Percentiles rank a stretch among this genome's conserved stretches.
Conservation (phyloP, 2,888 invertebrate genomes). For the Lordiphosa andalusiaca region DNA sequence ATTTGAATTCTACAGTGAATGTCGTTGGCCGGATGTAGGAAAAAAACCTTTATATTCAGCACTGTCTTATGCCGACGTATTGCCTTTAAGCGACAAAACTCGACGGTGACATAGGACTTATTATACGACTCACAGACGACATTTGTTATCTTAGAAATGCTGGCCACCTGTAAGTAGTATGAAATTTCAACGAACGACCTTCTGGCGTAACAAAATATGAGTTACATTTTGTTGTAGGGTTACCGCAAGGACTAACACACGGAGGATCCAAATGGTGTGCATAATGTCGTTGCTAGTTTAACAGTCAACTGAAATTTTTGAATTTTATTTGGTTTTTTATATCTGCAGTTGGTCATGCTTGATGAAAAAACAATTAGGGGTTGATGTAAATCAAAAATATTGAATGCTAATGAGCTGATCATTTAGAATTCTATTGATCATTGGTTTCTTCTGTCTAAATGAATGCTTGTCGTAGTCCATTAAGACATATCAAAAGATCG, state of each 20-base stretch:
- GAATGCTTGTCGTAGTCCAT: too few species aligned
- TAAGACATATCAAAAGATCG: too few species aligned
- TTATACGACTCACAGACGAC: slow-evolving; percentile 24
- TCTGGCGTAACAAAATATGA: too few species aligned
- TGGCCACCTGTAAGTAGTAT: too few species aligned
- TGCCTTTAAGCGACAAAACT: slow-evolving; percentile 14
- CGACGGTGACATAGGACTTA: slow-evolving; percentile 15
- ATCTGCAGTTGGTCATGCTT: slow-evolving; percentile 2
- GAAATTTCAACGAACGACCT: too few species aligned
- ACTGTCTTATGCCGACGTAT: slow-evolving; percentile 13
- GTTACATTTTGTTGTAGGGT: background rate
- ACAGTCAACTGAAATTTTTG: background rate
- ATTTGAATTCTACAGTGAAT: background rate
- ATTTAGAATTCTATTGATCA: too few species aligned
- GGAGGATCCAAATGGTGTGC: background rate
- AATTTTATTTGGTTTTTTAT: background rate
- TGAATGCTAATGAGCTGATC: too few species aligned
- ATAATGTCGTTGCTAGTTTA: background rate
- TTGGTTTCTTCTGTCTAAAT: too few species aligned
- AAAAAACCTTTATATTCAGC: slow-evolving; percentile 4
- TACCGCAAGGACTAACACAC: background rate
- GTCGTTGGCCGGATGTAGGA: slow-evolving; percentile 2
- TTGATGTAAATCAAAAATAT: too few species aligned
- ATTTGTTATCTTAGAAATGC: slow-evolving; percentile 31
- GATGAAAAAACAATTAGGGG: background rate